Percentiles rank a stretch among this genome's conserved stretches.
Evolutionary conservation across 2,888 invertebrate genomes (phyloP).

Genomic region (Catocala nupta): DNA sequence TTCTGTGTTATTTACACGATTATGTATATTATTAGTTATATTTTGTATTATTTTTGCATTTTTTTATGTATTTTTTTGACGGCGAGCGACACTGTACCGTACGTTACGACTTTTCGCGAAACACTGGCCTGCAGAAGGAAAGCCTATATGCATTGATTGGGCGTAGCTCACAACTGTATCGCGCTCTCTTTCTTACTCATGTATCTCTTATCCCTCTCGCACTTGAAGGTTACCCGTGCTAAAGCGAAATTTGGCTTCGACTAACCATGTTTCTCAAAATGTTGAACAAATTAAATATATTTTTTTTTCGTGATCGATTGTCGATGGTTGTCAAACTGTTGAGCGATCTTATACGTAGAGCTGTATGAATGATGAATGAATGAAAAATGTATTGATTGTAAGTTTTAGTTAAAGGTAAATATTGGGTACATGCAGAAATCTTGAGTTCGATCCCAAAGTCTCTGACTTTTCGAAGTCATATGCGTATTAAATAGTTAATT

Average conservation of each 20-base stretch:
- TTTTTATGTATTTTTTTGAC: constrained; percentile 58
- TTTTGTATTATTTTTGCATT: constrained; percentile 43
- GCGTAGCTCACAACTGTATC: constrained; percentile 71
- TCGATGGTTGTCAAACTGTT: constrained; percentile 35
- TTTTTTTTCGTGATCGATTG: constrained; percentile 28
- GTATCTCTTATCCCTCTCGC: constrained; percentile 59
- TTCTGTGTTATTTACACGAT: not conserved
- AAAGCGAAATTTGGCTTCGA: constrained; percentile 81
- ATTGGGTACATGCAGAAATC: no score
- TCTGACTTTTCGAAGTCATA: no score
- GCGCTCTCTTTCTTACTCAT: constrained; percentile 62
- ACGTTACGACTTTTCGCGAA: constrained; percentile 62
- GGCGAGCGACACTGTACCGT: constrained; percentile 61
- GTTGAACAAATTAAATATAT: constrained; percentile 48
- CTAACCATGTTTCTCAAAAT: constrained; percentile 72
- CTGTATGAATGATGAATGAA: not conserved
- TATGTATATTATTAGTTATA: constrained; percentile 27
- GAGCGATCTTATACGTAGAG: not conserved
- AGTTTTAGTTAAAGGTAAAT: no score
- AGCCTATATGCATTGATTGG: constrained; percentile 85
- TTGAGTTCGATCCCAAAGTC: no score
- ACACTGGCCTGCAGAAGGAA: constrained; percentile 80
- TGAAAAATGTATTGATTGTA: no score
- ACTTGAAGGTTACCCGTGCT: constrained; percentile 66
- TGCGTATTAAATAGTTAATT: no score